Conservation (phyloP, 1,140 invertebrate species). For the Nebria ingens region DNA sequence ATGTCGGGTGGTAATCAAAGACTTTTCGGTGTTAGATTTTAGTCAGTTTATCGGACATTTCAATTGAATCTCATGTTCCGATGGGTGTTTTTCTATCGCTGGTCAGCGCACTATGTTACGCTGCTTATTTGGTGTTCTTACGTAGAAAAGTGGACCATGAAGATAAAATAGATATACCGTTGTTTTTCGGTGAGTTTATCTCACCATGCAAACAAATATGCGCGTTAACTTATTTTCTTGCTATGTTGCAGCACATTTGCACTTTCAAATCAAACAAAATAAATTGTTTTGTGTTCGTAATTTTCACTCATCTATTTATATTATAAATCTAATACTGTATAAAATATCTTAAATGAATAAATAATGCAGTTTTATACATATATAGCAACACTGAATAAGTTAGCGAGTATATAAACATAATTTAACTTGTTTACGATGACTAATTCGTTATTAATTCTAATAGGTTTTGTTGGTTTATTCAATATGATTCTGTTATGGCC, state of each 20-base stretch:
- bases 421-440: conserved; percentile 13
- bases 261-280: too few relatives aligned
- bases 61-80: conserved; percentile 48
- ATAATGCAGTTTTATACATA: too few relatives aligned
- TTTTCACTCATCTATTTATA: too few relatives aligned
- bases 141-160: conserved; percentile 72
- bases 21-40: conserved; percentile 41
- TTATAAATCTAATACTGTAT: too few relatives aligned
- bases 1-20: too few relatives aligned
- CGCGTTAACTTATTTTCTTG: too few relatives aligned
- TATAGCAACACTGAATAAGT: too few relatives aligned
- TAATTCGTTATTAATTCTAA: conserved; percentile 22
- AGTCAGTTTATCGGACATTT: conserved; percentile 59
- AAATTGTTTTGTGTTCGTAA: too few relatives aligned
- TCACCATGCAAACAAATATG: too few relatives aligned
- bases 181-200: conserved; percentile 74
- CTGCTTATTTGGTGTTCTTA: conserved; percentile 72
- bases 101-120: conserved; percentile 75
- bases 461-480: conserved; percentile 81
- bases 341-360: too few relatives aligned
- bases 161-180: conserved; percentile 78
- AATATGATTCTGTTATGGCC: conserved; percentile 76
- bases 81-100: conserved; percentile 64
- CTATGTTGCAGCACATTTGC: too few relatives aligned
- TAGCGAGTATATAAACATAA: conserved; percentile 13